Conservation (phyloP, 1,140 invertebrate genomes). For the Arctopsyche grandis region DNA sequence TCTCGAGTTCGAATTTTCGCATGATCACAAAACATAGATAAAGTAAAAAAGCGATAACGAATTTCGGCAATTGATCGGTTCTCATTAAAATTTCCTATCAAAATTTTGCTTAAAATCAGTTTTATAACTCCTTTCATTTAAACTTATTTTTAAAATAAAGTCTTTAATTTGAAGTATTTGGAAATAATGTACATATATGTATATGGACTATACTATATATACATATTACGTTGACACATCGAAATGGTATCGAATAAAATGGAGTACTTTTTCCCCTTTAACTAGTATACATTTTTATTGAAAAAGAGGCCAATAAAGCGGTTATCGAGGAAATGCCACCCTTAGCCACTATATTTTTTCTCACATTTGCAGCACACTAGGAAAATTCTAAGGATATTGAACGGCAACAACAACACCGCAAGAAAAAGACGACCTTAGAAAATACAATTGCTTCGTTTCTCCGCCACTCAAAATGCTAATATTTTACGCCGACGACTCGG, state of each 20-base stretch:
- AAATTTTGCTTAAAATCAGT: no score
- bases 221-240: not conserved
- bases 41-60: no score
- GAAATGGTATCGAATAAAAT: conserved; percentile 35
- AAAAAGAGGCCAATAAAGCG: conserved; percentile 39
- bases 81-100: no score
- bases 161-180: no score
- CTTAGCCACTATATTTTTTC: conserved; percentile 32
- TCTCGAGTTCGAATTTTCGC: no score
- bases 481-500: conserved; percentile 18
- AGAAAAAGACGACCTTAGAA: conserved; percentile 12
- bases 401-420: not conserved
- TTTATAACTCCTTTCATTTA: no score
- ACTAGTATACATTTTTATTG: conserved; percentile 37
- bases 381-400: conserved; percentile 17
- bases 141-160: no score
- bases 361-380: conserved; percentile 6
- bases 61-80: no score
- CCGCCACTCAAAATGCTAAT: conserved; percentile 34
- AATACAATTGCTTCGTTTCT: conserved; percentile 33
- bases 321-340: conserved; percentile 34
- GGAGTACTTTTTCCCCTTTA: conserved; percentile 24
- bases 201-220: not conserved
- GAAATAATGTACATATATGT: not conserved
- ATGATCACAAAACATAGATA: no score